Conservation (phyloP, 2,797 vertebrate species). For the Rhincodon typus region DNA sequence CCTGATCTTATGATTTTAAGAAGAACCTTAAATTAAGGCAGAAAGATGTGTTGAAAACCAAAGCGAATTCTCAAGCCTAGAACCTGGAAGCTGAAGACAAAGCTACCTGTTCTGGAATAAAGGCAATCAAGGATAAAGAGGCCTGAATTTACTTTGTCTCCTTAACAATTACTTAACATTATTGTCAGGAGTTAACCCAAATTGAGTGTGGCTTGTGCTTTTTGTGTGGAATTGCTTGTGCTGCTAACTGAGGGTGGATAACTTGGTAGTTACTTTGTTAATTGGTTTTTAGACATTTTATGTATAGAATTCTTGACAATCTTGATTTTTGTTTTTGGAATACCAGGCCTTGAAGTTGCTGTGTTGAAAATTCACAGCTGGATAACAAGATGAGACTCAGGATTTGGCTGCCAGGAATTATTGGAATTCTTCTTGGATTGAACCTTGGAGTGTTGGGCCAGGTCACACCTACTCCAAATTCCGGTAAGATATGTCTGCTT, state of each 20-base stretch:
- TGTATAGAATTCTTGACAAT: not conserved
- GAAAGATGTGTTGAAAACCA: not conserved
- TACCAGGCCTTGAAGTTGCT: not conserved
- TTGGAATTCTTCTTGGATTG: slow-evolving; percentile 14
- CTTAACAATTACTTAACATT: not conserved
- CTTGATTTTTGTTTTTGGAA: not conserved
- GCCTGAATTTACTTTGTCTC: not conserved
- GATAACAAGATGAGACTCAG: not conserved
- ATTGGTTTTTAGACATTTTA: not conserved
- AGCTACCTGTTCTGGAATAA: not conserved
- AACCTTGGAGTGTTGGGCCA: not conserved
- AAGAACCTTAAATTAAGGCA: not conserved
- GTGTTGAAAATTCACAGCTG: not conserved
- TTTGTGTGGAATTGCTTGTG: too few relatives aligned
- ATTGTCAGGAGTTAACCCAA: not conserved
- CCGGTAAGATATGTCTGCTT: not conserved
- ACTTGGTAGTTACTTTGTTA: not conserved
- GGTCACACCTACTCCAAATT: not conserved
- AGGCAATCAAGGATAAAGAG: not conserved
- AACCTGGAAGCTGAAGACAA: not conserved
- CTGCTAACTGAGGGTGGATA: not conserved
- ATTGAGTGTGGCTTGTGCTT: not conserved
- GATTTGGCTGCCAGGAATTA: not conserved
- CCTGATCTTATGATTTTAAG: not conserved
- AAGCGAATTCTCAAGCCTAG: not conserved